These are phyloP conservation scores for Anticlea derivata DNA, from an alignment of 2,888 invertebrate species.

Conservation along the genomic window DNA sequence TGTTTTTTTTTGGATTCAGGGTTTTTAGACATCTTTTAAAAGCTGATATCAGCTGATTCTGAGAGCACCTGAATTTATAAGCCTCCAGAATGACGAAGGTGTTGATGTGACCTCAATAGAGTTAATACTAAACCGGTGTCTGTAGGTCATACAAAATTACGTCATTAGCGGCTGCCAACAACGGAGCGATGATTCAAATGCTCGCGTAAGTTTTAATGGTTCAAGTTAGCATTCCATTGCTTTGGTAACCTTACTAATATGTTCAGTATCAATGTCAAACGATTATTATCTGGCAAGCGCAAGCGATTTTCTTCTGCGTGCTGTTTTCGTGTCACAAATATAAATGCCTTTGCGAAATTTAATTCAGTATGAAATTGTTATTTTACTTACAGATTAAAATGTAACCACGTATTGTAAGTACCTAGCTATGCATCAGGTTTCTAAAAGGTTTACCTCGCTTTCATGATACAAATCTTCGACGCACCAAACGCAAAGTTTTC, in stretches of 20 bases:
- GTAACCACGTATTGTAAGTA: too few species aligned
- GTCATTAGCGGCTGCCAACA: slow-evolving; percentile 56
- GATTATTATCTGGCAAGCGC: slow-evolving; percentile 1
- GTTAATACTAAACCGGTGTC: slow-evolving; percentile 53
- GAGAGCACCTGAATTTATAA: background rate
- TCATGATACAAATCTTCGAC: slow-evolving; percentile 1
- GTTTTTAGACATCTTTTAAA: background rate
- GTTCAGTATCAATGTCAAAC: slow-evolving; percentile 37
- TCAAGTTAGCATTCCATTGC: slow-evolving; percentile 54
- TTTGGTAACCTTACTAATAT: slow-evolving; percentile 50
- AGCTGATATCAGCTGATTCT: too few species aligned
- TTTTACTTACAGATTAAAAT: too few species aligned
- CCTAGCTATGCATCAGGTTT: too few species aligned
- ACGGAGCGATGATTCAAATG: slow-evolving; percentile 60
- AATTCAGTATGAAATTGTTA: too few species aligned
- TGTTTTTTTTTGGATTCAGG: background rate
- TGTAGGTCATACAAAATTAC: slow-evolving; percentile 67
- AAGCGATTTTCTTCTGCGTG: background rate
- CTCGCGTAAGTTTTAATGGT: slow-evolving; percentile 33
- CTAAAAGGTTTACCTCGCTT: too few species aligned
- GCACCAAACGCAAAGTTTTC: slow-evolving; percentile 2
- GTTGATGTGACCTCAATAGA: slow-evolving; percentile 34
- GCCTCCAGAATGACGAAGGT: slow-evolving; percentile 14
- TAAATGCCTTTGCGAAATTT: background rate
- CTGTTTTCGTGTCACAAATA: background rate